phyloP scores from a whole-genome alignment of 2,888 invertebrate genomes.

The Fabriciana adippe region DNA sequence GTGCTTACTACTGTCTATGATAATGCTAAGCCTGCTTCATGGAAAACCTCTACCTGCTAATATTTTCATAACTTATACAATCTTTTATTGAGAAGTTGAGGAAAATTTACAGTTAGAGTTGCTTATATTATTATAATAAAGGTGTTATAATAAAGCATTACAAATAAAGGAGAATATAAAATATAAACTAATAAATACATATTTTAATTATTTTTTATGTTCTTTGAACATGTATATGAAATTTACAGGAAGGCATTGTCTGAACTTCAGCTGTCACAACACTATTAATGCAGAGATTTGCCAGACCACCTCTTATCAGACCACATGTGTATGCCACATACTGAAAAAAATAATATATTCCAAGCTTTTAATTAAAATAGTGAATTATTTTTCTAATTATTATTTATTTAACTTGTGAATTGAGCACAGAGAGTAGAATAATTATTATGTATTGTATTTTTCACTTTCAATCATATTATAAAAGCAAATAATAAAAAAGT shows the following conservation, averaged over 20 bases:
- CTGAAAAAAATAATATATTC: constrained; percentile 68
- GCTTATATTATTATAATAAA: background rate
- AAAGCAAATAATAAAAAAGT: no score
- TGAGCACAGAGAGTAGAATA: no score
- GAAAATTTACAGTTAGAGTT: background rate
- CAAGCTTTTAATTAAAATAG: background rate
- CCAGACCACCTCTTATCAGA: constrained; percentile 95
- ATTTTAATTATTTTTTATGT: constrained; percentile 56
- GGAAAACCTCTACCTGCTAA: constrained; percentile 44
- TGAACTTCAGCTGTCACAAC: constrained; percentile 98
- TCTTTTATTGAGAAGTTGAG: background rate
- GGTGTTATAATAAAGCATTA: background rate
- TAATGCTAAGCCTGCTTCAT: constrained; percentile 49
- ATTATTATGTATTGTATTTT: no score
- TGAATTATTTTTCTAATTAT: background rate
- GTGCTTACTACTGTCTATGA: constrained; percentile 42
- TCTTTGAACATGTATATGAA: constrained; percentile 94
- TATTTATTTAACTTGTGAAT: no score
- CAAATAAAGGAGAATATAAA: constrained; percentile 1
- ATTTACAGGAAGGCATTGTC: constrained; percentile 95
- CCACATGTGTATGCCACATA: constrained; percentile 98
- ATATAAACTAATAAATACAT: background rate
- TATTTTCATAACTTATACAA: background rate
- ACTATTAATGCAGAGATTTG: constrained; percentile 96
- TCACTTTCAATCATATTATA: no score